Base-by-base conservation (phyloP, 35 echinoderm and acorn worm species). In the Amphiura filiformis region DNA sequence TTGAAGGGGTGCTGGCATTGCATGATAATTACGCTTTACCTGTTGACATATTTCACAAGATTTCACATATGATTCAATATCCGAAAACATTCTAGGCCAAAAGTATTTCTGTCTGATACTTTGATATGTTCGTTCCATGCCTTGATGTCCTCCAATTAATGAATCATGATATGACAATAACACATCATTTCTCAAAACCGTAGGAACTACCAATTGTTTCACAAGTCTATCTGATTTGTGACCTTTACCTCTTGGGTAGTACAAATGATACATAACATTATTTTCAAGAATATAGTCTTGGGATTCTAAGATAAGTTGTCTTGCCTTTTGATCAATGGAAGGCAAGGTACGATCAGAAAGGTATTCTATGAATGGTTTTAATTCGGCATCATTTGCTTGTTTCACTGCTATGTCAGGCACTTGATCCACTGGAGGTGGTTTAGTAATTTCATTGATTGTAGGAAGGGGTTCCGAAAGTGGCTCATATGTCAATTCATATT, bases 101-200 rank as follows among this genome's bases (percentile, higher is more conserved):
- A 75, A 86, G 79, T 91, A 91, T 56, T 86, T 91, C 4, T 78
- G 89, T 30, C 76, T 32, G 20, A 91, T 91, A 28, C 75, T 37
- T 78, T 91, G 64, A 40, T 91, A 91, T 15, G 89, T 86, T 42
- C 89, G 84, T 37, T 91, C 83, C 39, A 91, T 79, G 23, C 83
- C 89, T 70, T 86, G 83, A 37, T 91, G 89, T 0, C 89, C 83
- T 26, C 89, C 88, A 18, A 26, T 32, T 37, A 78, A 31, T 49
- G 49, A 85, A 39, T 91, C 82, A 61, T 91, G 89, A 79, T 85
- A 91, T 18, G 89, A 84, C 0, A 91, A 52, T 12, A 91, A 39
- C 61, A 85, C 83, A 49, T 91, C 82, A 31, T 81, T 30, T 35
- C 39, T 36, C 23, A 90, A 80, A 49, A 79, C 65, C 65, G 83